Evolutionary conservation across 2,113 vertebrate genomes (phyloP), one percentile per base, ranked within the genome.

Genomic region (Lota lota): DNA sequence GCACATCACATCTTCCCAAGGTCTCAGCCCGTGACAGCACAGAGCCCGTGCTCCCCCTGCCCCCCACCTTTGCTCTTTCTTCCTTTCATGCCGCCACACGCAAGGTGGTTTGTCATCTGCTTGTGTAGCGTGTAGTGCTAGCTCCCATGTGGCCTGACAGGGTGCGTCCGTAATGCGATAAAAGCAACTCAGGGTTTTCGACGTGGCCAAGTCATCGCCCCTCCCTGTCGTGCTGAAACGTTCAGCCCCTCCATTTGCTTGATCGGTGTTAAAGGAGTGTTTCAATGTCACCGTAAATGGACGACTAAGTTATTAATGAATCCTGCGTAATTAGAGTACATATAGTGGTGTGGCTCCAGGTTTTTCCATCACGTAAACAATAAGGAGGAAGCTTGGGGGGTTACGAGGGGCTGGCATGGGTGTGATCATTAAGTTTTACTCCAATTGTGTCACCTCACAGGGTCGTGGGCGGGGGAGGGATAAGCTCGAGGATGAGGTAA

Each of bases 301-400:
- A 71, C 65, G 69, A 51, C 70, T 51, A 4, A 14, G 40, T 47
- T 73, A 40, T 74, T 74, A 73, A 84, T 85, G 70, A 72, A 80
- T 75, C 72, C 5, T 58, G 50, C 5, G 54, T 79, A 79, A 76
- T 69, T 79, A 75, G 63, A 70, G 11, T 64, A 51, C 36, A 33
- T 73, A 40, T 77, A 67, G 62, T 54, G 60, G 62, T 61, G 69
- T 58, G 69, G 73, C 61, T 75, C 61, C 36, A 16, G 68, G 68
- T 67, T 71, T 16, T 17, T 17, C 60, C 57, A 62, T 60, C 64
- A 22, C 20, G 56, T 61, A 21, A 51, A 76, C 50, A 74, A 67
- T 33, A 40, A 72, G 17, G 68, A 47, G 40, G 40, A 47, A 12
- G 28, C 40, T 47, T 14, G 40, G 40, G 40, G 40, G 40, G 2